These are phyloP conservation scores for Zophobas morio DNA, from an alignment of 1,140 invertebrate species.

Conservation along the genomic window DNA sequence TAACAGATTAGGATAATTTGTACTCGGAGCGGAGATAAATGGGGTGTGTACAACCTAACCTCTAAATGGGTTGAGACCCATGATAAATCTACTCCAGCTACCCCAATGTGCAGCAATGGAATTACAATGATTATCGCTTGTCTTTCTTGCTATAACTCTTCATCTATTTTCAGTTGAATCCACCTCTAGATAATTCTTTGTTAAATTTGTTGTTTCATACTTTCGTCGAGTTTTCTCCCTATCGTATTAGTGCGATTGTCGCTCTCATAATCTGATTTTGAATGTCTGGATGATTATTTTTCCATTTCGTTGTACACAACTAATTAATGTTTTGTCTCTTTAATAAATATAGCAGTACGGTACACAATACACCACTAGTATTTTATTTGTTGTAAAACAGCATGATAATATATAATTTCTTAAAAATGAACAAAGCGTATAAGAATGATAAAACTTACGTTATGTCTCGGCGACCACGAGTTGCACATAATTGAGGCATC, in stretches of 20 bases:
- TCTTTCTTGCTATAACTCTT: constrained; percentile 61
- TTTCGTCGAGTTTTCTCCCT: background rate
- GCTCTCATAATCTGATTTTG: too few relatives aligned
- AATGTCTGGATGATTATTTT: too few relatives aligned
- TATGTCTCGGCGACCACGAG: constrained; percentile 89
- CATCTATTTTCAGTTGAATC: constrained; percentile 56
- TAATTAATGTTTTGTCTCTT: too few relatives aligned
- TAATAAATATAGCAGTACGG: too few relatives aligned
- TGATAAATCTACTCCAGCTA: constrained; percentile 60
- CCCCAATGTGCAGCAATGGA: constrained; percentile 59
- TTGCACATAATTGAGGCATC: constrained; percentile 91
- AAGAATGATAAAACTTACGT: constrained; percentile 76
- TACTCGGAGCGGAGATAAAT: constrained; percentile 57
- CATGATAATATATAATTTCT: background rate
- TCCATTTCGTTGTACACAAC: too few relatives aligned
- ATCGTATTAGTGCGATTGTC: too few relatives aligned
- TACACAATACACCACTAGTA: background rate
- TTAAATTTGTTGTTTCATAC: constrained; percentile 11
- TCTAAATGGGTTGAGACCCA: constrained; percentile 57
- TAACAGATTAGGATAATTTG: constrained; percentile 60
- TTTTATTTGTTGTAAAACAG: constrained; percentile 27
- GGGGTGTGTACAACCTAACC: constrained; percentile 51
- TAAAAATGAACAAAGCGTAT: background rate
- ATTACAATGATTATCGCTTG: constrained; percentile 65
- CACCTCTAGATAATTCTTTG: constrained; percentile 8